phyloP scores from a whole-genome alignment of 2,113 vertebrate species.

The Corythaixoides concolor region DNA sequence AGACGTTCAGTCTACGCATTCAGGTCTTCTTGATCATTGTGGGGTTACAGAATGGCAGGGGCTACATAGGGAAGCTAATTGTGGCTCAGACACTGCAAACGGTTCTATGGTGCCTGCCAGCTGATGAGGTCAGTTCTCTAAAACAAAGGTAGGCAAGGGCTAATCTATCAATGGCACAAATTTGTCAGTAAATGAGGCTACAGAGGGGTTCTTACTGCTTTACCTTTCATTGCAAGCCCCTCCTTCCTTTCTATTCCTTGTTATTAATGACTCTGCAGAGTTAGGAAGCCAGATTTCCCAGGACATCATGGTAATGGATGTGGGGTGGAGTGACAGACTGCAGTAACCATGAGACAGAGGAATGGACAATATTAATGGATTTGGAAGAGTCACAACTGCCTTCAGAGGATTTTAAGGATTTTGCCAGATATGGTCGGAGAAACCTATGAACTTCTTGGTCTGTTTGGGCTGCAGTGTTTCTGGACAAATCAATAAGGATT shows the following conservation, averaged over 20 bases:
- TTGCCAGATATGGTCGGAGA: background rate
- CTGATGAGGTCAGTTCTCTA: conserved; percentile 13
- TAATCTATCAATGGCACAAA: conserved; percentile 12
- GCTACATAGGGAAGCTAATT: background rate
- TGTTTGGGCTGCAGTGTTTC: background rate
- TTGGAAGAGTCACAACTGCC: background rate
- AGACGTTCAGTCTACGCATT: background rate
- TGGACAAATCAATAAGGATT: background rate
- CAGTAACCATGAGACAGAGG: background rate
- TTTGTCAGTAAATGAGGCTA: background rate
- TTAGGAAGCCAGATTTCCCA: background rate
- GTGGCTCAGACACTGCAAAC: background rate
- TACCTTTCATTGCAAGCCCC: background rate
- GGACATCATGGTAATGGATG: background rate
- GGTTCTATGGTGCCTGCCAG: background rate
- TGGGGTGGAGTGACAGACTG: background rate
- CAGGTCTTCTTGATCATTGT: background rate
- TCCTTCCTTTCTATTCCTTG: background rate
- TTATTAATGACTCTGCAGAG: background rate
- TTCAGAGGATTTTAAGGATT: background rate
- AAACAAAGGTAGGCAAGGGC: conserved; percentile 12
- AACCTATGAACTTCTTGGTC: background rate
- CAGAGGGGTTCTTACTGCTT: background rate
- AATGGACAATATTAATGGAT: background rate
- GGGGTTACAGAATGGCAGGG: background rate